Evolutionary conservation across 2,888 invertebrate species (phyloP), one percentile per base, ranked within the genome.

Genomic region (Ornithoptera priamus): DNA sequence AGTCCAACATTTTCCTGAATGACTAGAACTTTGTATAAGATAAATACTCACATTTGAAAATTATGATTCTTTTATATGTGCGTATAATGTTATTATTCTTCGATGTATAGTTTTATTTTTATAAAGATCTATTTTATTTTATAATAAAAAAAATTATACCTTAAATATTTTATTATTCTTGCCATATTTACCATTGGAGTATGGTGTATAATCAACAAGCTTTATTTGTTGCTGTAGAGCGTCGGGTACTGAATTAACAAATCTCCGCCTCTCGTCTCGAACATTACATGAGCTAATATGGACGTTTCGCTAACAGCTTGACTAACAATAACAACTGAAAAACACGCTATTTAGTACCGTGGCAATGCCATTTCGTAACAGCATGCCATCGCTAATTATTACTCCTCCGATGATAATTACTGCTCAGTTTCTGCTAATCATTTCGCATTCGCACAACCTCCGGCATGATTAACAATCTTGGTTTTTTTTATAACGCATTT

Each of bases 321-420:
- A 20, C 46, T 58, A 58, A 50, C 22, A 22, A 36, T 17, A 24
- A 15, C 24, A 36, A 50, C 59, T 53, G 62, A 67, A 62, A n/a
- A 66, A 62, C 59, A 60, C 39, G 12, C 12, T 46, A 46, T 18
- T 39, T 67, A 60, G 60, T 58, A 70, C n/a, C 56, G 24, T 22
- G 60, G 46, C 63, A 58, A 58, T 53, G 53, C 24, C 63, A 66
- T 62, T 62, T 62, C 57, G 42, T 69, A 61, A 30, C 42, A 57
- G 10, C 57, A 12, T 6, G 42, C 57, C 18, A 24, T 17, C 63
- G 70, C 70, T 70, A 70, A 67, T 67, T 70, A 67, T 30, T 60
- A 17, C 66, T 42, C 39, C 67, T 50, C 62, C 22, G 17, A 39
- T 67, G 66, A 63, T 70, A 70, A 70, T 70, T 70, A 67, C 59